phyloP scores from a whole-genome alignment of 2,888 invertebrate species.

The Branchellion lobata region DNA sequence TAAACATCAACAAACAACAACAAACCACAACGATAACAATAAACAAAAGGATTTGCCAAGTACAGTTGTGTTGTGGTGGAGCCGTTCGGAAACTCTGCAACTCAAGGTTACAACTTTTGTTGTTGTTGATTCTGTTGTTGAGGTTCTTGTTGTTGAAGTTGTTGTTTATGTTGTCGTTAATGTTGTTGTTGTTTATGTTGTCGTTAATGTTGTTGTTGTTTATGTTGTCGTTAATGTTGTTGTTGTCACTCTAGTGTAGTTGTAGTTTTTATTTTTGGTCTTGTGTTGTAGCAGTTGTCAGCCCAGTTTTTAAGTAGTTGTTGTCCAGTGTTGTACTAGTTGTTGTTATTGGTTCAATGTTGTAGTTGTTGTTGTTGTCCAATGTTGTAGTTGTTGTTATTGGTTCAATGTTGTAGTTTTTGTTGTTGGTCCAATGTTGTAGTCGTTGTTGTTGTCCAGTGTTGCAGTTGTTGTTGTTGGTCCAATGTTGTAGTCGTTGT shows the following conservation, averaged over 20 bases:
- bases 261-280: not conserved
- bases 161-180: not conserved
- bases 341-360: no score
- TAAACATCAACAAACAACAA: no score
- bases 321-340: no score
- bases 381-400: no score
- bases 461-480: not conserved
- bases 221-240: not conserved
- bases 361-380: no score
- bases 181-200: not conserved
- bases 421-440: not conserved
- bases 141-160: not conserved
- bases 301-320: no score
- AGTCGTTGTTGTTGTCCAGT: not conserved
- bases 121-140: not conserved
- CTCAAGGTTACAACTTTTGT: not conserved
- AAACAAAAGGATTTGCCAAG: no score
- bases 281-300: no score
- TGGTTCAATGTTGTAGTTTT: not conserved
- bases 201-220: not conserved
- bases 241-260: not conserved
- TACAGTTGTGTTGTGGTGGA: not conserved
- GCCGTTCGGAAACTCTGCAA: no score
- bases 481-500: not conserved
- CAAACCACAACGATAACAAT: no score